A percentile compares a stretch with the other conserved stretches of the same genome.
phyloP scores from a whole-genome alignment of 1,140 invertebrate genomes.

The Glomeris maerens region DNA sequence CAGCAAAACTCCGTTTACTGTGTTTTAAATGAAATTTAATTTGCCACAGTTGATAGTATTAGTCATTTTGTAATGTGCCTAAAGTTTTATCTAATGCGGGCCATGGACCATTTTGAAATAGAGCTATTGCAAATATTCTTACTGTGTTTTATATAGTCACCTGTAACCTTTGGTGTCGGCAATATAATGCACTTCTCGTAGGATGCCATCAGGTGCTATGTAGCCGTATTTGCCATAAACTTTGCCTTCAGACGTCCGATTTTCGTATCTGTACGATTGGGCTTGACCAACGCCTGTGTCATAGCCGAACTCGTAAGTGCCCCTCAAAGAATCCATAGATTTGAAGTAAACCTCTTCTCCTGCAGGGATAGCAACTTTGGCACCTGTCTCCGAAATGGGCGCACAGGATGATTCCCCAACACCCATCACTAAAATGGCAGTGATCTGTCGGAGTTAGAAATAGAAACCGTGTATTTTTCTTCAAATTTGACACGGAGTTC shows the following conservation, averaged over 20 bases:
- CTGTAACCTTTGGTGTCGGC: conserved; percentile 58
- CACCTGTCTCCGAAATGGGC: neutral
- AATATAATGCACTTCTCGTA: conserved; percentile 52
- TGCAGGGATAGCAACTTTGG: conserved; percentile 2
- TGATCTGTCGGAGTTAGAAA: too few relatives aligned
- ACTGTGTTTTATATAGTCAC: conserved; percentile 9
- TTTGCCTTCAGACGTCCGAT: conserved; percentile 50
- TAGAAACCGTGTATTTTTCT: too few relatives aligned
- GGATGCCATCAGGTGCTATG: conserved; percentile 47
- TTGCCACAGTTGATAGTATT: neutral
- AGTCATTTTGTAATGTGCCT: neutral
- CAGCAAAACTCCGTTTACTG: too few relatives aligned
- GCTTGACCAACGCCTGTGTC: conserved; percentile 43
- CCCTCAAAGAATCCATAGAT: neutral
- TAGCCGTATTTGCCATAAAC: conserved; percentile 66
- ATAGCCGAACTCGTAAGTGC: conserved; percentile 10
- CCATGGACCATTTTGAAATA: neutral
- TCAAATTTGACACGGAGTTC: too few relatives aligned
- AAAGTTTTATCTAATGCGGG: neutral
- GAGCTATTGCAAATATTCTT: neutral
- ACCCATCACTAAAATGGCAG: too few relatives aligned
- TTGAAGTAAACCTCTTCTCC: neutral
- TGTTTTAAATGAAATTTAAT: neutral
- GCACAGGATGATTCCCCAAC: too few relatives aligned
- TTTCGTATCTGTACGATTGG: conserved; percentile 58